Base-by-base conservation (phyloP, 1,140 invertebrate genomes). In the Euglossa dilemma region DNA sequence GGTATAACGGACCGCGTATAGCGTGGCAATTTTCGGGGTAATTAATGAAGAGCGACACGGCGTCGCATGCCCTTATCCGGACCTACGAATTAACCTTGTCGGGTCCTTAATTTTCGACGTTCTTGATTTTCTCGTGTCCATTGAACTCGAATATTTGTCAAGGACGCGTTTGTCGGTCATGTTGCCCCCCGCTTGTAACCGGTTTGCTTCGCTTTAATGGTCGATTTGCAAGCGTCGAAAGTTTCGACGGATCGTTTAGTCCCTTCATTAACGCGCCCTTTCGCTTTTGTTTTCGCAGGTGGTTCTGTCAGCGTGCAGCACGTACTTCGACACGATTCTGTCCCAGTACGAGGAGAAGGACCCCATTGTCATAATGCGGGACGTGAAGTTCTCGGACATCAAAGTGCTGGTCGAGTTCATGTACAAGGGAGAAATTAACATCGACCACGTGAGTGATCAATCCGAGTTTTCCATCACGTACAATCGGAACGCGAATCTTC, bases 341-440 rank as follows among this genome's bases (percentile, higher is more conserved):
- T 97, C 97, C 76, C 97, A 98, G 82, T 98, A 98, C 94, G 97
- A 98, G 93, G 97, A 97, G 93, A 97, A 97, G 89, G 97, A 97
- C 93, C 97, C 97, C 70, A 97, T 98, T 85, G 96, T 98, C 72
- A 97, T 98, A 85, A 96, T 98, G 94, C 97, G 97, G 94, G 97
- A 98, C 94, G 97, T 97, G 77, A 97, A 97, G 94, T 98, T 97
- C 94, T 95, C 96, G 81, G 97, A 98, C 94, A 96, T 98, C 85
- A 97, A 97, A 95, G 97, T 97, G 67, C 95, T 99, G 73, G 97
- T 99, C 75, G 97, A 98, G 92, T 99, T 98, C 92, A 99, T 99
- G 98, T 99, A 99, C 94, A 98, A 98, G 92, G 98, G 98, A 87
- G 98, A 99, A 95, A 98, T 99, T 91, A 98, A 98, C 95, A 98